phyloP scores from a whole-genome alignment of 2,888 invertebrate species.

The Capitulum mitella region DNA sequence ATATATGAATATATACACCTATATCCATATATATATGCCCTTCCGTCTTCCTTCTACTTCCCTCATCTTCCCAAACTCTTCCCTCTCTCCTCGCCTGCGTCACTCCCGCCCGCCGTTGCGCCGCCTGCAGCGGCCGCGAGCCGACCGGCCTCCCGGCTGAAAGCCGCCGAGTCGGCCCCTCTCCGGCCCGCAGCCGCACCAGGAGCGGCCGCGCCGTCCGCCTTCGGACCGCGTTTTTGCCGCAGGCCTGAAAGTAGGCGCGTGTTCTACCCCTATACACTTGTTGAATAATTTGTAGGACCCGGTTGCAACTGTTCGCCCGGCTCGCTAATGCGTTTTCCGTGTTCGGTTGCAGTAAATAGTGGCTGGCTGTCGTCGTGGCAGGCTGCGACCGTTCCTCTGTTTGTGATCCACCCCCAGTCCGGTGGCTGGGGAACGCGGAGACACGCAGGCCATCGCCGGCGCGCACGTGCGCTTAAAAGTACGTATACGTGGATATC shows the following conservation, averaged over 20 bases:
- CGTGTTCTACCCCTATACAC: constrained; percentile 18
- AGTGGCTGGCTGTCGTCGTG: background rate
- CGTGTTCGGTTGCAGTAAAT: constrained; percentile 7
- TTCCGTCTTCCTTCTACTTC: background rate
- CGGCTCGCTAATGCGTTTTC: constrained; percentile 5
- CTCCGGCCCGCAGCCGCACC: too few relatives aligned
- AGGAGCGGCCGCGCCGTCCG: too few relatives aligned
- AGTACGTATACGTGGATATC: too few relatives aligned
- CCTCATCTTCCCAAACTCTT: too few relatives aligned
- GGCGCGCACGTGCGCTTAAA: too few relatives aligned
- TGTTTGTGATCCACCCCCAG: background rate
- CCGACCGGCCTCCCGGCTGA: too few relatives aligned
- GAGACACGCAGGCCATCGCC: too few relatives aligned
- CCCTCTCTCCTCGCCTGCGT: background rate
- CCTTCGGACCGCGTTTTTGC: constrained; percentile 12
- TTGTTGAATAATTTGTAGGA: constrained; percentile 18
- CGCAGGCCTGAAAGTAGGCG: background rate
- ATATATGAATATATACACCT: background rate
- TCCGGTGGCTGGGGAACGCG: too few relatives aligned
- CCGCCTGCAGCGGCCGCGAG: too few relatives aligned
- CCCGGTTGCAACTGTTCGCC: background rate
- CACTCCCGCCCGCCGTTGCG: background rate
- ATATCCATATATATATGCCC: background rate
- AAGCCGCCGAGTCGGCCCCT: too few relatives aligned
- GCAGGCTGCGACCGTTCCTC: background rate